A percentile compares a stretch with the other conserved stretches of the same genome.
Conservation (phyloP, 2,113 vertebrate genomes). For the Mungos mungo region DNA sequence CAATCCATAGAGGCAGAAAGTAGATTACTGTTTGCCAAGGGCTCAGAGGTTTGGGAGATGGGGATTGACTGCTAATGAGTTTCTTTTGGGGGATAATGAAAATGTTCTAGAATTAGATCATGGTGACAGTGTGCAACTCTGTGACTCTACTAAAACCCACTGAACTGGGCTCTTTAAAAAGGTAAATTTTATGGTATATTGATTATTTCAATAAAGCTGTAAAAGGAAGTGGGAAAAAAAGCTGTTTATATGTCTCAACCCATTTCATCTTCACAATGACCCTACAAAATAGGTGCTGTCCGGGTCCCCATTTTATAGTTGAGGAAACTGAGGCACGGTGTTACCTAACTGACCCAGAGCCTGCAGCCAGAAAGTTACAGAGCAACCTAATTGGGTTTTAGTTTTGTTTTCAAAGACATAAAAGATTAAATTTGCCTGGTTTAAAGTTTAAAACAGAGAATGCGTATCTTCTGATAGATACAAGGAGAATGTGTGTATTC, state of each 20-base stretch:
- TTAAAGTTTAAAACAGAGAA: conserved; percentile 21
- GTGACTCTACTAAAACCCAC: not conserved
- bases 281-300: not conserved
- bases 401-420: conserved; percentile 29
- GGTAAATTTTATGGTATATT: not conserved
- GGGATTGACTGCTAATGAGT: not conserved
- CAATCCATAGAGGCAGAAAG: not conserved
- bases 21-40: not conserved
- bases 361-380: not conserved
- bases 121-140: not conserved
- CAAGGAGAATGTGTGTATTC: not conserved
- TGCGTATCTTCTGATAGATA: not conserved
- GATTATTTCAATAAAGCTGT: not conserved
- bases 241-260: not conserved
- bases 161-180: not conserved
- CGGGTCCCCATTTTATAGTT: not conserved
- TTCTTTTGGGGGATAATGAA: not conserved
- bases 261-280: not conserved
- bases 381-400: not conserved
- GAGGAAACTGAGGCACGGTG: not conserved
- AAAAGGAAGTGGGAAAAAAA: not conserved
- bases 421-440: not conserved
- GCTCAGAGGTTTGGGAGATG: not conserved
- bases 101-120: not conserved
- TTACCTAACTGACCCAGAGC: not conserved